Percentiles rank a stretch among this genome's conserved stretches.
phyloP scores from a whole-genome alignment of 2,888 invertebrate species.

The Cephus pygmeus region DNA sequence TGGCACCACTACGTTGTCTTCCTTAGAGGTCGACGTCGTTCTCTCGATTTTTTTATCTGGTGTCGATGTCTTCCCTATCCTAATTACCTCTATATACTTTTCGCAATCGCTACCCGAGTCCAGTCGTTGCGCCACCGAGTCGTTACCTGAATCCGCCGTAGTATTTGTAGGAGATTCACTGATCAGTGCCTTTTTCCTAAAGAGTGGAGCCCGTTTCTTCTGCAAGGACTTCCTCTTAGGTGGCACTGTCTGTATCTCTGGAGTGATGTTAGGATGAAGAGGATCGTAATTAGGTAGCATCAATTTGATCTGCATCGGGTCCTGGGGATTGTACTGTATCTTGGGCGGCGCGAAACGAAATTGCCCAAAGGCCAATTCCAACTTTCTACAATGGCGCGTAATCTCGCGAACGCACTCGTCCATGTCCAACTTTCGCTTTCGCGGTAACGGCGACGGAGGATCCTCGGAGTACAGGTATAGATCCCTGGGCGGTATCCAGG shows the following conservation, averaged over 20 bases:
- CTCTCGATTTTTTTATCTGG: neutral
- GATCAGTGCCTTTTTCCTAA: constrained; percentile 8
- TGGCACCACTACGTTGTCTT: neutral
- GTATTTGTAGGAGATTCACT: neutral
- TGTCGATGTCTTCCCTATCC: neutral
- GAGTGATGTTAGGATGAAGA: constrained; percentile 25
- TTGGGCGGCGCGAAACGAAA: constrained; percentile 56
- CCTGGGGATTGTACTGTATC: constrained; percentile 57
- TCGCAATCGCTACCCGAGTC: constrained; percentile 14
- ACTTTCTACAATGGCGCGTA: constrained; percentile 55
- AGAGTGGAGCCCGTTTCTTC: constrained; percentile 26
- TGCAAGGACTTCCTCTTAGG: constrained; percentile 21
- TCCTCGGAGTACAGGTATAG: constrained; percentile 84
- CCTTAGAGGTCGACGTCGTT: neutral
- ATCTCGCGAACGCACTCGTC: constrained; percentile 59
- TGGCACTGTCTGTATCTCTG: neutral
- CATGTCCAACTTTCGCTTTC: constrained; percentile 58
- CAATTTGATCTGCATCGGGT: constrained; percentile 57
- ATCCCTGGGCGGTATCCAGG: constrained; percentile 88
- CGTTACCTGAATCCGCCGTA: constrained; percentile 16
- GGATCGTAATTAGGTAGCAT: constrained; percentile 60
- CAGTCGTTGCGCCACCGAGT: constrained; percentile 8
- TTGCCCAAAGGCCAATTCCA: constrained; percentile 56
- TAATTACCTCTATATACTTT: constrained; percentile 2
- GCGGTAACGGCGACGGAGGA: constrained; percentile 55